Base-by-base conservation (phyloP, 2,113 vertebrate genomes). In the Thamnaconus septentrionalis region DNA sequence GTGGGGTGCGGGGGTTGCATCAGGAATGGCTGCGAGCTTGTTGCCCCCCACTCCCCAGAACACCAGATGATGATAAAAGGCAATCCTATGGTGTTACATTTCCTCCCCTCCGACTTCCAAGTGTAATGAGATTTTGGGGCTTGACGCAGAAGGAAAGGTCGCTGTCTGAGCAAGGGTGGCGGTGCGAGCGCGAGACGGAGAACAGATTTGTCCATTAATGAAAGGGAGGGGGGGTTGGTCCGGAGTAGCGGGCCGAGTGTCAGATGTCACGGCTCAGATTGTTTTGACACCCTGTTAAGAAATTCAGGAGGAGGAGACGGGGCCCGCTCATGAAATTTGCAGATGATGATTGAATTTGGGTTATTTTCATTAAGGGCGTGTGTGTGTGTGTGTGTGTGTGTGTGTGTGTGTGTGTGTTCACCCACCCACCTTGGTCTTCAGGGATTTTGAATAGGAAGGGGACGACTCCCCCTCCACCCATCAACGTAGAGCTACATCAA, bases 321-420 rank as follows among this genome's bases (percentile, higher is more conserved):
- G 39, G 56, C 8, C 57, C 4, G 64, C 77, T 85, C 75, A 80
- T 83, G 66, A 83, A 85, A 83, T 55, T 76, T 82, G 71, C 83
- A 85, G 75, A 74, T 60, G 66, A 71, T 73, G 71, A 75, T 75
- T 80, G 61, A 71, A 77, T 80, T 77, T 59, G 48, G 58, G 40
- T 69, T 69, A 60, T 82, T 80, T 80, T 65, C 55, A 64, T 63
- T 46, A 56, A 57, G 56, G 67, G 57, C 41, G 6, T 50, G 44
- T 1, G 4, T 52, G 50, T 8, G 11, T 53, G 12, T 39, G 51
- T 75, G 39, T 48, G 4, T 48, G 47, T 48, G 47, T 48, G 47
- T 48, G 5, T 48, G 47, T 48, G 3, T 48, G 47, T 48, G 7
- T 53, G 12, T 4, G 3, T 53, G 12, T 53, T 18, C 18, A 10